A percentile compares a stretch with the other conserved stretches of the same genome.
Conservation (phyloP, 1,140 invertebrate genomes). For the Drosophila trapezifrons region DNA sequence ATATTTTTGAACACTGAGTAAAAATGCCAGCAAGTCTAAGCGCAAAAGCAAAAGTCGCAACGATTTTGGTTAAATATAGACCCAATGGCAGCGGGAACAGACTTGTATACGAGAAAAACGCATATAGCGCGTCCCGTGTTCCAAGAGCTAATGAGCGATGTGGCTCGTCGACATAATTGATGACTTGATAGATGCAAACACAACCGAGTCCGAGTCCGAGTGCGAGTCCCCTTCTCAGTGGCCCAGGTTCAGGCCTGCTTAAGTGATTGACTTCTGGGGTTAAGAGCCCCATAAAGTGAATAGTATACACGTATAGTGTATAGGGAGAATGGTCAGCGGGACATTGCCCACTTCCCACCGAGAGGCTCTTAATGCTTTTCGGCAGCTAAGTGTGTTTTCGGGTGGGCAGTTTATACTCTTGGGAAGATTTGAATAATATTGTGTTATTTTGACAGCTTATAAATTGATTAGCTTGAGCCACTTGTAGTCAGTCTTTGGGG, state of each 20-base stretch:
- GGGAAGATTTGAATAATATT: conserved; percentile 11
- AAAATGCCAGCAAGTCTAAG: conserved; percentile 42
- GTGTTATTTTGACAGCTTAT: conserved; percentile 1
- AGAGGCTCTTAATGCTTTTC: conserved; percentile 13
- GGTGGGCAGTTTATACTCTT: conserved; percentile 4
- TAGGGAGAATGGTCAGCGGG: conserved; percentile 16
- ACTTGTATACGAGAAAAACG: conserved; percentile 12
- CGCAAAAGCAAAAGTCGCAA: conserved; percentile 45
- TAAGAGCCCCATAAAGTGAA: conserved; percentile 48
- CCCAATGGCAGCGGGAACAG: neutral
- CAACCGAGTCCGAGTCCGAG: conserved; percentile 18
- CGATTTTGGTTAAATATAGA: conserved; percentile 67
- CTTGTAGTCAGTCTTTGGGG: neutral
- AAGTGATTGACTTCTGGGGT: conserved; percentile 56
- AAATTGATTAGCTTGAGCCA: neutral
- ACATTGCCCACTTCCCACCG: conserved; percentile 9
- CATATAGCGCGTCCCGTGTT: conserved; percentile 3
- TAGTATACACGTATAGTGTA: neutral
- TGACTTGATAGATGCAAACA: conserved; percentile 50
- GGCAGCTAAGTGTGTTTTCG: conserved; percentile 1
- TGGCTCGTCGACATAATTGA: conserved; percentile 63
- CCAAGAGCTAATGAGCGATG: conserved; percentile 42
- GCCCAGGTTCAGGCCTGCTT: conserved; percentile 40
- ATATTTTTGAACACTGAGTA: conserved; percentile 48
- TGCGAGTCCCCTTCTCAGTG: conserved; percentile 5